phyloP scores from a whole-genome alignment of 2,113 vertebrate species.

The Calyptommatus sinebrachiatus region DNA sequence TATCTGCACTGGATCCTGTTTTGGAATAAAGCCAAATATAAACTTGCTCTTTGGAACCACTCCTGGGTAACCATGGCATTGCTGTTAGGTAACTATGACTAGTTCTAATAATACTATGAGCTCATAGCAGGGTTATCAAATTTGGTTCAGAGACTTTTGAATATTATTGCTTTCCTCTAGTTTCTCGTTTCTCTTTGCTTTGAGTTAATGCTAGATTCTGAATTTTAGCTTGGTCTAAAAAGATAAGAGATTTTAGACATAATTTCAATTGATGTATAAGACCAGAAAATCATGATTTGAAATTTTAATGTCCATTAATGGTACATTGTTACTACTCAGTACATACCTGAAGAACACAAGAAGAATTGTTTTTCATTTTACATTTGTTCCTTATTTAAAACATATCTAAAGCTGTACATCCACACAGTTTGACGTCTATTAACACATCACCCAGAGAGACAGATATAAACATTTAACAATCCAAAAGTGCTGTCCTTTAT shows the following conservation, averaged over 20 bases:
- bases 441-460: conserved; percentile 10
- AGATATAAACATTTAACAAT: conserved; percentile 6
- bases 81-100: background rate
- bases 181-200: background rate
- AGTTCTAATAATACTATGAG: background rate
- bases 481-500: conserved; percentile 23
- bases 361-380: conserved; percentile 29
- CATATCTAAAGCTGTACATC: background rate
- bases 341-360: background rate
- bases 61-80: no score
- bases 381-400: conserved; percentile 24
- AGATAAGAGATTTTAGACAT: background rate
- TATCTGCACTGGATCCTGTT: no score
- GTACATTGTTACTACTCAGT: conserved; percentile 20
- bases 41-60: no score
- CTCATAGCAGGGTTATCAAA: background rate
- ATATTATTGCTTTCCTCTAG: background rate
- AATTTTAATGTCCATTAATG: conserved; percentile 5
- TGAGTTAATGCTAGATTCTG: background rate
- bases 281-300: background rate
- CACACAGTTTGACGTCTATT: background rate
- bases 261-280: background rate
- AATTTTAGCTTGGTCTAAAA: background rate
- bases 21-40: no score
- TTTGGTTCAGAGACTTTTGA: background rate